These are phyloP conservation scores for Rhinoderma darwinii DNA, from an alignment of 2,113 vertebrate species.

Conservation along the genomic window DNA sequence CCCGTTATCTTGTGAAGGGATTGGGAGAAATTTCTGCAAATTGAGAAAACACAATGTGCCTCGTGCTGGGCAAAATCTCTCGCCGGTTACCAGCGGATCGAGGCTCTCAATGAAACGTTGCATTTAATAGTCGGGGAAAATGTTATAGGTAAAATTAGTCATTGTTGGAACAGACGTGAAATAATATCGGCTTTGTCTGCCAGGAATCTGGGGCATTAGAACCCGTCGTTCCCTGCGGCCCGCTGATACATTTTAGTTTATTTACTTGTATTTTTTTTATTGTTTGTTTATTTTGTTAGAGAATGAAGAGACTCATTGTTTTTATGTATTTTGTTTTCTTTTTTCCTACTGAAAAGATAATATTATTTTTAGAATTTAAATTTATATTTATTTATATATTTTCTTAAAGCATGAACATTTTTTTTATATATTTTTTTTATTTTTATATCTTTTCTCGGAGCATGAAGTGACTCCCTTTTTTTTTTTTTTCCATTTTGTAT, in stretches of 20 bases:
- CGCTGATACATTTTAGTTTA: neutral
- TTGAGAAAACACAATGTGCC: conserved; percentile 63
- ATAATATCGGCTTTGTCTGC: conserved; percentile 32
- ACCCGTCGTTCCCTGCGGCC: neutral
- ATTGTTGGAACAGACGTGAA: conserved; percentile 12
- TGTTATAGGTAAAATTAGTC: conserved; percentile 2
- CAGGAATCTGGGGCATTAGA: neutral
- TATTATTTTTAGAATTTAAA: neutral
- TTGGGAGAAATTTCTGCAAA: conserved; percentile 19
- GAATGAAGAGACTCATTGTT: neutral
- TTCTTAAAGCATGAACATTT: neutral
- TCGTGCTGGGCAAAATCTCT: conserved; percentile 61
- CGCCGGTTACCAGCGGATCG: conserved; percentile 62
- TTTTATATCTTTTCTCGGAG: neutral
- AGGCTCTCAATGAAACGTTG: neutral
- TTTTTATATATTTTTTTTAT: neutral
- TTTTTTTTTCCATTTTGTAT: too few species aligned
- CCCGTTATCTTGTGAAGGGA: conserved; percentile 2
- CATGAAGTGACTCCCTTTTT: too few species aligned
- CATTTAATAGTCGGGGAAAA: neutral
- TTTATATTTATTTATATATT: neutral
- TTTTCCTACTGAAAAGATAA: too few species aligned
- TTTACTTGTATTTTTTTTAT: neutral
- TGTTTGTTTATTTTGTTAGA: too few species aligned
- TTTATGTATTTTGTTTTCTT: neutral